Base-by-base conservation (phyloP, 1,140 invertebrate genomes). In the Lineus longissimus region DNA sequence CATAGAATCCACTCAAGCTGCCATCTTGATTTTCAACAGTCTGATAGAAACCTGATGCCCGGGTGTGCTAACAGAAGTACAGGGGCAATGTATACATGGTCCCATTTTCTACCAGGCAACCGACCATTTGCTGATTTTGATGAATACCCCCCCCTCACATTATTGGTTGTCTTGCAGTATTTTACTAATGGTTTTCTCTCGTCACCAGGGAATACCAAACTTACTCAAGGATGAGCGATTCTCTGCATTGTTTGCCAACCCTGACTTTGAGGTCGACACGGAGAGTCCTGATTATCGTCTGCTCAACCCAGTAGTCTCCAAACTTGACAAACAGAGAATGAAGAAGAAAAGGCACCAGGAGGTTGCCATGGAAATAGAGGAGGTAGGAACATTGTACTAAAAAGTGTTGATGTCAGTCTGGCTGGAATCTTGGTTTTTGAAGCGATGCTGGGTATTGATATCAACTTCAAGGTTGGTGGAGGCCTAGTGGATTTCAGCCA, bases 221-320 rank as follows among this genome's bases (percentile, higher is more conserved):
- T 77, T 97, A 17, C 77, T 98, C 27, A 84, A 89, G 71, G 96
- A 98, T 81, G 85, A 90, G 64, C 86, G 96, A 72, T 98, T 98
- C 81, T 90, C 92, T 55, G 87, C 85, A 17, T 80, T 98, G 67
- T 98, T 99, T 81, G 86, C 86, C 69, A 95, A 98, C 86, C 88
- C 93, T 33, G 93, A 97, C 73, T 98, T 95, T 81, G 88, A 96
- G 84, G 89, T 98, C 60, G 91, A 97, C 73, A 90, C 89, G 73
- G 87, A 87, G 70, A 88, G 91, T 57, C 91, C 95, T 72, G 78
- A 82, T 56, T 83, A 70, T 68, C 79, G 81, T 45, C 81, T 96
- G 29, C 79, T 96, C n/a, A 95, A 95, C 83, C 94, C 94, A 30
- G 91, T 95, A 19, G 82, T 96, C 19, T 90, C 92, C 36, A 89